phyloP scores from a whole-genome alignment of 1,140 invertebrate genomes.

The Mylabris phalerata region DNA sequence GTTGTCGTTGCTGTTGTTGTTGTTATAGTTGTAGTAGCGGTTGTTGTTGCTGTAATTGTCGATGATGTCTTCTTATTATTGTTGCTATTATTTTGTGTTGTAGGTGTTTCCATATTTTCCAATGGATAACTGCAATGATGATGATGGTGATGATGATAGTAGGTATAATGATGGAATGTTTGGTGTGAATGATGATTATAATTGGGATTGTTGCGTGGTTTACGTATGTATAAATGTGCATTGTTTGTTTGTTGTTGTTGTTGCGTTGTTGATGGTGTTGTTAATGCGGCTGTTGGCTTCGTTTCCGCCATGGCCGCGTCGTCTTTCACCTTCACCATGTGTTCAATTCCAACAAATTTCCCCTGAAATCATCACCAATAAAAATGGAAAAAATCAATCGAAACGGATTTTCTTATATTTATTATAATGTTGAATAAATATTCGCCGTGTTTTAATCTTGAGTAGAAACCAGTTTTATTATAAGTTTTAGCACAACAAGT shows the following conservation, averaged over 20 bases:
- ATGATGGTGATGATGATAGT: constrained; percentile 26
- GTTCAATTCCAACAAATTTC: too few species aligned
- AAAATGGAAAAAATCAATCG: not conserved
- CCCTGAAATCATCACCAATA: too few species aligned
- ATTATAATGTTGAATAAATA: too few species aligned
- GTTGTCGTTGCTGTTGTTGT: not conserved
- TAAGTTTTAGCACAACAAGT: not conserved
- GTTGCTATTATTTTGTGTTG: too few species aligned
- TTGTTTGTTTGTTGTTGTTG: constrained; percentile 16
- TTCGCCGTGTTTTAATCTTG: too few species aligned
- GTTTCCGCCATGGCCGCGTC: constrained; percentile 34
- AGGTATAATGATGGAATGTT: constrained; percentile 35
- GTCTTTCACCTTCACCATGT: constrained; percentile 40
- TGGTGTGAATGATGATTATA: constrained; percentile 33
- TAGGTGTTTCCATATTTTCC: constrained; percentile 16
- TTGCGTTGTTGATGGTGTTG: constrained; percentile 19
- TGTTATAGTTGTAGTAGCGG: constrained; percentile 16
- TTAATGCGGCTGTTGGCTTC: constrained; percentile 18
- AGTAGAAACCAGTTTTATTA: constrained; percentile 6
- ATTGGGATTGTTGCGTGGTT: constrained; percentile 22
- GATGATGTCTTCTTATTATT: too few species aligned
- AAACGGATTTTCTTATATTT: not conserved
- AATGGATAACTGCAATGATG: constrained; percentile 41
- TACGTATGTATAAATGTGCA: constrained; percentile 5
- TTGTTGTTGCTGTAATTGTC: constrained; percentile 4